Conservation (phyloP, 1,140 invertebrate species). For the Colletes latitarsis region DNA sequence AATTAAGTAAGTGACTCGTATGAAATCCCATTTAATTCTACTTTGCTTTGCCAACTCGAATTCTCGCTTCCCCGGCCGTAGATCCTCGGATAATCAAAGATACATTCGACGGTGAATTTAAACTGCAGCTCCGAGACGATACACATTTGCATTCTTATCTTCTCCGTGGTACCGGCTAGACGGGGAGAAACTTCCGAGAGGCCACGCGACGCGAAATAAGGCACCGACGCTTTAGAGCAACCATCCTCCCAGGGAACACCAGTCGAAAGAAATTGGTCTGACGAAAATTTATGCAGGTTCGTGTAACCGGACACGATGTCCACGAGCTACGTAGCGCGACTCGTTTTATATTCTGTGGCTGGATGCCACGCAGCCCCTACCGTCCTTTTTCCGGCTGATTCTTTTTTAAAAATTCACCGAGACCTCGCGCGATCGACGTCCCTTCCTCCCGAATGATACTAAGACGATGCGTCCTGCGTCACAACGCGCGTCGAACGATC, state of each 20-base stretch:
- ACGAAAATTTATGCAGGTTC: conserved; percentile 51
- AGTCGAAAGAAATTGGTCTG: conserved; percentile 46
- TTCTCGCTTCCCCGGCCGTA: too few relatives aligned
- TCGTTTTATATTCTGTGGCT: conserved; percentile 50
- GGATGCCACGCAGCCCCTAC: neutral
- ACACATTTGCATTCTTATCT: conserved; percentile 10
- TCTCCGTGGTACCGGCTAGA: neutral
- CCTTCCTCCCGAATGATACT: conserved; percentile 9
- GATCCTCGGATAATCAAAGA: neutral
- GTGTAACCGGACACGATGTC: conserved; percentile 41
- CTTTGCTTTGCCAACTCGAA: too few relatives aligned
- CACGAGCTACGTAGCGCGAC: neutral
- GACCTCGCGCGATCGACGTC: conserved; percentile 27
- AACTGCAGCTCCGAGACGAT: neutral
- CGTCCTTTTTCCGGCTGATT: neutral
- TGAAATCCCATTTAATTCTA: too few relatives aligned
- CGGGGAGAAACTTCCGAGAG: neutral
- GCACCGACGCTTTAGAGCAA: neutral
- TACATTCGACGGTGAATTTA: neutral
- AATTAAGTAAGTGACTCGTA: neutral
- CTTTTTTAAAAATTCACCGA: conserved; percentile 36
- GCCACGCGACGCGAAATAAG: conserved; percentile 2
- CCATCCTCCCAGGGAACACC: neutral
- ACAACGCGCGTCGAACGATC: neutral
- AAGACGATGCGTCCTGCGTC: neutral